phyloP scores from a whole-genome alignment of 2,888 invertebrate genomes.

The Molanna angustata region DNA sequence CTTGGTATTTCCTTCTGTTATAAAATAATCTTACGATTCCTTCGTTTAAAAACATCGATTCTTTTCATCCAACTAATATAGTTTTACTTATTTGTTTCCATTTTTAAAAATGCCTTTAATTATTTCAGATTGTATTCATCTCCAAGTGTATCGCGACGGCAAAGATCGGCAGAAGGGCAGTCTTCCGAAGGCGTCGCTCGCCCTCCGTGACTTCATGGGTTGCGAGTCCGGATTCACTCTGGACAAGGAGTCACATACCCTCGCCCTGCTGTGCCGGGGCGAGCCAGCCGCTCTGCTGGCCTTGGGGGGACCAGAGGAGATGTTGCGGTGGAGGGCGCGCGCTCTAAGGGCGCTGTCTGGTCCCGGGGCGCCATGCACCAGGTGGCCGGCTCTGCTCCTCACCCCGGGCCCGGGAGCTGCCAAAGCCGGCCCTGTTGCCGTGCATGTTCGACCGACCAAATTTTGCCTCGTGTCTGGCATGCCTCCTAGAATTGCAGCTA shows the following conservation, averaged over 20 bases:
- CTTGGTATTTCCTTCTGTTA: no score
- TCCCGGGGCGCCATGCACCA: background rate
- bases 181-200: slow-evolving; percentile 83
- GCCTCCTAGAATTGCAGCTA: slow-evolving; percentile 73
- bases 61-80: no score
- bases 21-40: no score
- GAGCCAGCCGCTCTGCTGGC: slow-evolving; percentile 84
- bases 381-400: slow-evolving; percentile 8
- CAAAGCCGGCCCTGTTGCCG: slow-evolving; percentile 71
- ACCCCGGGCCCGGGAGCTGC: slow-evolving; percentile 39
- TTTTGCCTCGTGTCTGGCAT: slow-evolving; percentile 78
- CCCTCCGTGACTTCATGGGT: slow-evolving; percentile 83
- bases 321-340: slow-evolving; percentile 78
- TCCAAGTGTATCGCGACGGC: slow-evolving; percentile 84
- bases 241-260: slow-evolving; percentile 87
- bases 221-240: slow-evolving; percentile 84
- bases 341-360: slow-evolving; percentile 13
- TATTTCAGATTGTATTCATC: slow-evolving; percentile 78
- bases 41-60: no score
- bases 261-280: slow-evolving; percentile 78
- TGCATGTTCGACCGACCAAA: slow-evolving; percentile 79
- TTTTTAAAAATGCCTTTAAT: background rate
- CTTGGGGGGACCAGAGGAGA: slow-evolving; percentile 80
- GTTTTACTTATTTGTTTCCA: no score
- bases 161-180: slow-evolving; percentile 85